A percentile compares a stretch with the other conserved stretches of the same genome.
Conservation (phyloP, 2,113 vertebrate species). For the Clarias magur region DNA sequence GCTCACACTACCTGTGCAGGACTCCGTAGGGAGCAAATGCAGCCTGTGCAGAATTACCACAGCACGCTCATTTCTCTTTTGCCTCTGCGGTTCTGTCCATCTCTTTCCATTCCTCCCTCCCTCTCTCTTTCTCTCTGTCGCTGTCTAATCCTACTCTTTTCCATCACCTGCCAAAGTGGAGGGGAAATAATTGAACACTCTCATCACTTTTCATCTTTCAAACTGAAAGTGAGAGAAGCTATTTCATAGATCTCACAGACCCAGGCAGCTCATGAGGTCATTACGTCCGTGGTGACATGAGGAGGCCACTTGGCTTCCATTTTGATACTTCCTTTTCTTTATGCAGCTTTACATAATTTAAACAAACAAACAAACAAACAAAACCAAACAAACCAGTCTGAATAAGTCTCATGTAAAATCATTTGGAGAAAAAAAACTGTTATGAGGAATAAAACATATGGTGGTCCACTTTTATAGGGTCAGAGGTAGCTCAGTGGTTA, state of each 20-base stretch:
- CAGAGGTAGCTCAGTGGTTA: too few species aligned
- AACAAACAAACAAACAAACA: not conserved
- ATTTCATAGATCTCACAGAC: not conserved
- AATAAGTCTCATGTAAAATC: not conserved
- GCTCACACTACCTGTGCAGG: conserved; percentile 55
- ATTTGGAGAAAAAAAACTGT: not conserved
- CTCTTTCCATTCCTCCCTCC: conserved; percentile 22
- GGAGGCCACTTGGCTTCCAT: not conserved
- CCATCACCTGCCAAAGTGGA: conserved; percentile 59
- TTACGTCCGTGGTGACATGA: not conserved
- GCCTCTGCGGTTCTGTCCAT: conserved; percentile 15
- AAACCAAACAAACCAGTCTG: not conserved
- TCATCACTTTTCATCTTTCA: conserved; percentile 52
- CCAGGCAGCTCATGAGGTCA: not conserved
- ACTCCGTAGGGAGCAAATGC: conserved; percentile 51
- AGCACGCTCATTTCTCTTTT: conserved; percentile 35
- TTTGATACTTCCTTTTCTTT: not conserved
- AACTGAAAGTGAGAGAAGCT: not conserved
- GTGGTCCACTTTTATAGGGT: not conserved
- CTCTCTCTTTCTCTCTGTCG: conserved; percentile 43
- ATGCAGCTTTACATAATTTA: not conserved
- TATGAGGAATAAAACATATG: not conserved
- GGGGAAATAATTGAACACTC: conserved; percentile 63
- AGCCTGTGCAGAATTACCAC: conserved; percentile 53
- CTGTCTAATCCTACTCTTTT: conserved; percentile 53